Evolutionary conservation across 2,888 invertebrate species (phyloP), one percentile per base, ranked within the genome.

Genomic region (Nycteola revayana): DNA sequence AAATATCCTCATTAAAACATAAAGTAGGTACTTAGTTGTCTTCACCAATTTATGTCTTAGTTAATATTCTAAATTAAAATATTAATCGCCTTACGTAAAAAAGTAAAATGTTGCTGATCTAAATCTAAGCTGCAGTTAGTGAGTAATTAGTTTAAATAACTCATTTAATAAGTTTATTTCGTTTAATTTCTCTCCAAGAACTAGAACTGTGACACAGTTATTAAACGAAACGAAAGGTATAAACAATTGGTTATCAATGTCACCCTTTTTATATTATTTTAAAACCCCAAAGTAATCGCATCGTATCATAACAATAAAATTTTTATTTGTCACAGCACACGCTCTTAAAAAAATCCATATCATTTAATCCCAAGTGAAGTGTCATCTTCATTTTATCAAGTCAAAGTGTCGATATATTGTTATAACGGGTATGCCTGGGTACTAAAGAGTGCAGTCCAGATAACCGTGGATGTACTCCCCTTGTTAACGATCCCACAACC

Each of bases 351-450:
- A 14, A 74, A 74, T 72, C 66, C 66, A 71, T 82, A 86, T 87
- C 80, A 82, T 86, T 86, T 85, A 86, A 87, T 87, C 83, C 78
- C 76, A 77, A 81, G 81, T 75, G 72, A 75, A 75, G 83, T 75
- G 78, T 83, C 82, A 72, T 84, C 84, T 86, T 85, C 81, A 84
- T 85, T 84, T 87, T 87, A 87, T 88, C 87, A 85, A 83, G 69
- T 49, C 60, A 67, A 75, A 85, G 81, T 83, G 68, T 76, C 86
- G 75, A 88, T 87, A 87, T 87, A 84, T 87, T 84, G 84, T 77
- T 82, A 80, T 85, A 87, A 86, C 79, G 77, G 74, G 74, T 69
- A 62, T 72, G 80, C 70, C 67, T 63, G 63, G 75, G 70, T 72
- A 84, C 82, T 86, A 80, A 86, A 82, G 81, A 83, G 83, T 80